These are phyloP conservation scores for Odontesthes bonariensis DNA, from an alignment of 2,113 vertebrate species.

Conservation along the genomic window DNA sequence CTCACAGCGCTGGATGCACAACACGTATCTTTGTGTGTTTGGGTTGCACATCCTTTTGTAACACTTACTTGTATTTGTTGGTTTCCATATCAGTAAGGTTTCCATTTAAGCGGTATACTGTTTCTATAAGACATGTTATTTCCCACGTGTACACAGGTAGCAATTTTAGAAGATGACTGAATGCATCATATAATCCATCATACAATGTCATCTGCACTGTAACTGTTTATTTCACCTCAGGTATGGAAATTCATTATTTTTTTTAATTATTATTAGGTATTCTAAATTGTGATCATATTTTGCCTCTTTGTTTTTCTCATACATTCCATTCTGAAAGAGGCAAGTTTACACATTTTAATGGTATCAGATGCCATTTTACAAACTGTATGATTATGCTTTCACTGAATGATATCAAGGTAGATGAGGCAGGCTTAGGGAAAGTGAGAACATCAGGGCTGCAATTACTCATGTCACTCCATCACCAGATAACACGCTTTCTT, in stretches of 20 bases:
- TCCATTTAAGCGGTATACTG: not conserved
- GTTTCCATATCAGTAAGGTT: slow-evolving; percentile 5
- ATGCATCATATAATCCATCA: slow-evolving; percentile 2
- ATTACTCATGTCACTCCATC: not conserved
- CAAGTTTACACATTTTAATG: not conserved
- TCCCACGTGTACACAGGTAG: not conserved
- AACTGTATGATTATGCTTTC: not conserved
- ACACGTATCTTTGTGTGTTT: slow-evolving; percentile 9
- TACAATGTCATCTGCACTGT: not conserved
- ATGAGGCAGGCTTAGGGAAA: slow-evolving; percentile 7
- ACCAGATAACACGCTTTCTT: slow-evolving; percentile 3
- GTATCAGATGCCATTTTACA: not conserved
- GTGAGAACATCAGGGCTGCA: not conserved
- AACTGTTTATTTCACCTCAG: slow-evolving; percentile 3
- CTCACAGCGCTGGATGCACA: slow-evolving; percentile 26
- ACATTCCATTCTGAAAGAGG: not conserved
- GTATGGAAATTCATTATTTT: not conserved
- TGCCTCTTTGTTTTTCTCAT: too few species aligned
- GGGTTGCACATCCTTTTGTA: slow-evolving; percentile 28
- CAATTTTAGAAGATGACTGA: slow-evolving; percentile 5
- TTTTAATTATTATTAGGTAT: not conserved
- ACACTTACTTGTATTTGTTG: slow-evolving; percentile 34
- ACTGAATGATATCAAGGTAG: not conserved
- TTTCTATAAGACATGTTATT: slow-evolving; percentile 1
- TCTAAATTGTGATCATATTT: not conserved